These are phyloP conservation scores for Asteroscopus sphinx DNA, from an alignment of 2,888 invertebrate genomes.

Conservation along the genomic window DNA sequence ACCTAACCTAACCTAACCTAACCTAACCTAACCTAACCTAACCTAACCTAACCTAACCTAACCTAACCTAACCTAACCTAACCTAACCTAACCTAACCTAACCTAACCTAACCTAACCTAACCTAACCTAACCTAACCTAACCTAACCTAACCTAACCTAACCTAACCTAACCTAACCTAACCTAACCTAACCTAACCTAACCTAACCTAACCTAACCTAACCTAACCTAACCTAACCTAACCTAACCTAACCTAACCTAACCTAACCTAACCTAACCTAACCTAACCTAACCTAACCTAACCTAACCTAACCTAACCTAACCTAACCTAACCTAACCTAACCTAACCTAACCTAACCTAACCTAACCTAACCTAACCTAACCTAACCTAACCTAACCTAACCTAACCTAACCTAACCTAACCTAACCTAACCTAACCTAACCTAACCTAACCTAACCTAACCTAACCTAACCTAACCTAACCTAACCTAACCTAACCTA, in stretches of 20 bases:
- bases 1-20: conserved; percentile 43
- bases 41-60: conserved; percentile 28
- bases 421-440: too few species aligned
- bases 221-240: background rate
- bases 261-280: too few species aligned
- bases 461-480: too few species aligned
- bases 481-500: too few species aligned
- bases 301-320: too few species aligned
- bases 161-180: conserved; percentile 33
- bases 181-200: conserved; percentile 29
- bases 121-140: conserved; percentile 40
- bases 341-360: too few species aligned
- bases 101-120: conserved; percentile 30
- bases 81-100: conserved; percentile 28
- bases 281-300: background rate
- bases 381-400: too few species aligned
- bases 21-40: conserved; percentile 23
- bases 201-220: conserved; percentile 7
- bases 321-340: too few species aligned
- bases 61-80: conserved; percentile 21
- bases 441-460: too few species aligned
- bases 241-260: too few species aligned
- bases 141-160: conserved; percentile 34
- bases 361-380: too few species aligned
- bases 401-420: too few species aligned